Evolutionary conservation across 2,113 vertebrate species (phyloP).

Genomic region (Hemicordylus capensis): DNA sequence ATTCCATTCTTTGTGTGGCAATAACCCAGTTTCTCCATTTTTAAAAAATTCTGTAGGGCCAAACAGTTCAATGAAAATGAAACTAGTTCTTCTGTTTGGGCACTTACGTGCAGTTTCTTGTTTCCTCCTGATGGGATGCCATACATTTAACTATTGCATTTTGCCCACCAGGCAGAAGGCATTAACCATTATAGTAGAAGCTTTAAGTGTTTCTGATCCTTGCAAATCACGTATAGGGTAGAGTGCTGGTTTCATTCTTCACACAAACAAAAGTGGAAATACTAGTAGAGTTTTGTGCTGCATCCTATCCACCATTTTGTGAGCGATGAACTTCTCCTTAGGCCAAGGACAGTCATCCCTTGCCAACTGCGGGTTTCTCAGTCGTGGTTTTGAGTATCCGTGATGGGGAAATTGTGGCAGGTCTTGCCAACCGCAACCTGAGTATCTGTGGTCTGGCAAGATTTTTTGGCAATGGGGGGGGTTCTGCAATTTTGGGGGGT

Average conservation of each 20-base stretch:
- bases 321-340: neutral
- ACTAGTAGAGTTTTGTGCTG: neutral
- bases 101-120: neutral
- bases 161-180: constrained; percentile 1
- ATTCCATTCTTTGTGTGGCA: neutral
- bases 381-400: too few relatives aligned
- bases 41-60: neutral
- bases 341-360: too few relatives aligned
- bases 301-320: neutral
- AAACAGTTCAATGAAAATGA: neutral
- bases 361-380: too few relatives aligned
- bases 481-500: too few relatives aligned
- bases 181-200: neutral
- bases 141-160: neutral
- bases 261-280: neutral
- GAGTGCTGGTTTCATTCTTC: neutral
- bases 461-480: too few relatives aligned
- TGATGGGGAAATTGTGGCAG: too few relatives aligned
- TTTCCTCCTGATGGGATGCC: neutral
- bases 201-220: neutral
- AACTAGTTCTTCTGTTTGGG: neutral
- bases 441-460: too few relatives aligned
- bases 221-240: neutral
- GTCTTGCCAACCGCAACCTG: too few relatives aligned
- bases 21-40: neutral